These are phyloP conservation scores for Callyntrura guangdongensis DNA, from an alignment of 2,888 invertebrate genomes.

Conservation along the genomic window DNA sequence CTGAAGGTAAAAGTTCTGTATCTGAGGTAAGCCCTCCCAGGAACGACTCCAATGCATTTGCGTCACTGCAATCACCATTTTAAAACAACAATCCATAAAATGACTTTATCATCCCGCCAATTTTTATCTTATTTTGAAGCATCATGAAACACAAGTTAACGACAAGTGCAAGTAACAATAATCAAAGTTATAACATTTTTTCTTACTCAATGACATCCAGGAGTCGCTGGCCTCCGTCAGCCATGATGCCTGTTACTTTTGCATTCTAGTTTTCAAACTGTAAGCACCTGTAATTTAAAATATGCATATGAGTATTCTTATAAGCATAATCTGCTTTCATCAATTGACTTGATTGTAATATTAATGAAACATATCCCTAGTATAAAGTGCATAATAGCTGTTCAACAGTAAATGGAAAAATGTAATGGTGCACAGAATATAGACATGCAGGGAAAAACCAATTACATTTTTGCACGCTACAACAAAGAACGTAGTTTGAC, in stretches of 20 bases:
- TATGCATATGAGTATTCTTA: background rate
- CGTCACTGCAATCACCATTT: conserved; percentile 80
- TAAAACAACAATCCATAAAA: conserved; percentile 12
- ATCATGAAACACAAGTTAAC: background rate
- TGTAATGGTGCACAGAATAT: background rate
- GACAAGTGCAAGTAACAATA: background rate
- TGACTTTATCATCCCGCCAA: background rate
- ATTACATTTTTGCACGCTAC: background rate
- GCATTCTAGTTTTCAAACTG: conserved; percentile 83
- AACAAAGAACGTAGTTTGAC: background rate
- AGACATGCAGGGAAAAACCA: background rate
- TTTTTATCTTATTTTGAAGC: background rate
- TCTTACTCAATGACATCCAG: conserved; percentile 85
- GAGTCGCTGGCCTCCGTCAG: conserved; percentile 85
- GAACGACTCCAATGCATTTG: conserved; percentile 84
- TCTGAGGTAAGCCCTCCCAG: conserved; percentile 83
- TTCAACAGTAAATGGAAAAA: too few species aligned
- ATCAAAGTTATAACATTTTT: background rate
- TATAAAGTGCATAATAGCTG: background rate
- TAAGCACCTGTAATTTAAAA: conserved; percentile 81
- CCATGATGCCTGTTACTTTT: conserved; percentile 83
- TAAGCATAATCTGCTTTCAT: background rate
- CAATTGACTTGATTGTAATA: too few species aligned
- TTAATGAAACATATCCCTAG: too few species aligned
- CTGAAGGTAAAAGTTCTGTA: conserved; percentile 82